Percentiles rank a stretch among this genome's conserved stretches.
Conservation (phyloP, 64 coral and sea anemone genomes). For the Stylophora pistillata region DNA sequence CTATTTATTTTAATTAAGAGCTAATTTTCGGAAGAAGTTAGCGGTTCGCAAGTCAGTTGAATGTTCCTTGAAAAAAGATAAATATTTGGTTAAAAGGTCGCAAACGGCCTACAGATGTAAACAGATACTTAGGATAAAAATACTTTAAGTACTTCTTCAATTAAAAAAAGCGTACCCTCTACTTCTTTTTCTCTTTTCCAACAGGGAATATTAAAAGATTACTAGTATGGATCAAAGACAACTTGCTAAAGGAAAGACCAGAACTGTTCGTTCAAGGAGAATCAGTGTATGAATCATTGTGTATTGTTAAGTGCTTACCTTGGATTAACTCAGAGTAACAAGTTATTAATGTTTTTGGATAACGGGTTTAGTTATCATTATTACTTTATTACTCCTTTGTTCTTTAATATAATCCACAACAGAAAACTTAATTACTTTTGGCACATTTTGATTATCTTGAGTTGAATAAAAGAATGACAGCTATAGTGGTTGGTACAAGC, state of each 20-base stretch:
- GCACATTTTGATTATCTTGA: too few species aligned
- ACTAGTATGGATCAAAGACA: constrained; percentile 94
- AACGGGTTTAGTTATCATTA: too few species aligned
- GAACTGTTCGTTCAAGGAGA: constrained; percentile 95
- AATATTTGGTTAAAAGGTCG: too few species aligned
- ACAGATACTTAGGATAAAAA: neutral
- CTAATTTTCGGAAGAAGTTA: too few species aligned
- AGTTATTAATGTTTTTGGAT: too few species aligned
- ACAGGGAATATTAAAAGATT: constrained; percentile 91
- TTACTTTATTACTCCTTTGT: neutral
- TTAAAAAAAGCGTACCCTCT: neutral
- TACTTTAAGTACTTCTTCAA: neutral
- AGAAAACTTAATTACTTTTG: too few species aligned
- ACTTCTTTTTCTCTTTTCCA: neutral
- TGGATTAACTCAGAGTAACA: too few species aligned
- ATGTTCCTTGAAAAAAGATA: too few species aligned
- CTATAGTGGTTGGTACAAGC: too few species aligned
- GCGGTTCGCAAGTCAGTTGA: too few species aligned
- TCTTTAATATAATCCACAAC: neutral
- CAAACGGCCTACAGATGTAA: too few species aligned
- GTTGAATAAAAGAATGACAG: too few species aligned
- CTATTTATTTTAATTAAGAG: neutral
- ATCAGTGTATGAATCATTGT: constrained; percentile 79
- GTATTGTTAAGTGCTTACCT: neutral
- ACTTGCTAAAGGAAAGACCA: constrained; percentile 95